A percentile compares a stretch with the other conserved stretches of the same genome.
Conservation (phyloP, 2,113 vertebrate species). For the Myrmecophaga tridactyla region DNA sequence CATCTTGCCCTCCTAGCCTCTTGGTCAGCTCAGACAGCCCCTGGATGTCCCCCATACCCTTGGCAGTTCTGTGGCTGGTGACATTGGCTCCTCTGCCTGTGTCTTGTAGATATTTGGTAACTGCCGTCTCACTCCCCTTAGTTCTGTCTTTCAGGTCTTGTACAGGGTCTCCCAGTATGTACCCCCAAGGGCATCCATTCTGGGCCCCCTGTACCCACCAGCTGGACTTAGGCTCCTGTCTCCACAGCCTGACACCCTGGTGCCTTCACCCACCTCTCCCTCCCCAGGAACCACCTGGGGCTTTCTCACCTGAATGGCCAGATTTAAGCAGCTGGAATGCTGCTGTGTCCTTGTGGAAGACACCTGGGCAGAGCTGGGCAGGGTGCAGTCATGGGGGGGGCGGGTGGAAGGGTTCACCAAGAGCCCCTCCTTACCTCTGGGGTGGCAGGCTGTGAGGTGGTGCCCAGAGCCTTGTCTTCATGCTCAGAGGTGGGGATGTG, state of each 20-base stretch:
- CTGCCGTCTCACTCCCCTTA: not conserved
- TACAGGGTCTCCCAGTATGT: not conserved
- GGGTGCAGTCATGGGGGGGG: not conserved
- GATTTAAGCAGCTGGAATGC: not conserved
- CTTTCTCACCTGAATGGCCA: not conserved
- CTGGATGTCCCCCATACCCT: rapidly evolving
- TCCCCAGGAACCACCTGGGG: not conserved
- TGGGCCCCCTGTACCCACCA: not conserved
- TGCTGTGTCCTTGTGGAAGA: not conserved
- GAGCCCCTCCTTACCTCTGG: not conserved
- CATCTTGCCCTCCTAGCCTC: not conserved
- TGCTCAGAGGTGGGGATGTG: not conserved
- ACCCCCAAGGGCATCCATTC: too few relatives aligned
- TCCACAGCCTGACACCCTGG: not conserved
- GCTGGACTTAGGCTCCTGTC: not conserved
- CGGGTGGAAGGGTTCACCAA: not conserved
- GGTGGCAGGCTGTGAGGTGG: not conserved
- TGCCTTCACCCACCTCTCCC: not conserved
- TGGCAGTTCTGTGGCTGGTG: not conserved
- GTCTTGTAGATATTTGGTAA: not conserved
- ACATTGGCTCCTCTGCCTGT: not conserved
- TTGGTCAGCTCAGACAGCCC: not conserved
- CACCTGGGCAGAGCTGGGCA: not conserved
- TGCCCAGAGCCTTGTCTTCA: not conserved
- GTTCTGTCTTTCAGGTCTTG: not conserved